phyloP scores from a whole-genome alignment of 2,113 vertebrate species.

The Butorides virescens region DNA sequence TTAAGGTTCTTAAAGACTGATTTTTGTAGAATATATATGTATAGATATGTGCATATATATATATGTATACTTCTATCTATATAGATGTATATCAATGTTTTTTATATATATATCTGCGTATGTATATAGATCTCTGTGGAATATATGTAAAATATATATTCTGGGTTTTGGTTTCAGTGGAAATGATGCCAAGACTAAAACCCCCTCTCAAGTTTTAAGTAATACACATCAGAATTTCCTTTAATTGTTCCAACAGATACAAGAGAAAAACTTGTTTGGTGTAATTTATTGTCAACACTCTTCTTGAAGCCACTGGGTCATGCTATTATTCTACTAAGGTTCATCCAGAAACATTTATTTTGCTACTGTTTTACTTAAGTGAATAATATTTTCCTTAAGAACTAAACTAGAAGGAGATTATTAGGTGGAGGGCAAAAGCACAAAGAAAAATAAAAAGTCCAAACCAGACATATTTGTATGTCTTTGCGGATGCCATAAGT shows the following conservation, averaged over 20 bases:
- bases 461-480: neutral
- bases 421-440: neutral
- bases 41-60: neutral
- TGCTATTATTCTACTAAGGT: neutral
- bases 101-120: too few species aligned
- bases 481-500: neutral
- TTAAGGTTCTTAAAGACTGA: neutral
- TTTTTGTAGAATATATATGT: neutral
- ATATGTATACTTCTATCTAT: neutral
- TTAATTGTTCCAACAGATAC: neutral
- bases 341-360: neutral
- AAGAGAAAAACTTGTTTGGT: neutral
- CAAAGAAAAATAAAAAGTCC: neutral
- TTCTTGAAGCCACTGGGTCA: neutral
- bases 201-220: neutral
- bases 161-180: neutral
- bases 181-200: neutral
- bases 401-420: neutral
- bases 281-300: neutral
- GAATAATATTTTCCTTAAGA: neutral
- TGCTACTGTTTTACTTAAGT: neutral
- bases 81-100: too few species aligned
- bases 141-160: neutral
- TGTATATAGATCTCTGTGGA: neutral
- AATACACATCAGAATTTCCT: neutral